Evolutionary conservation across 2,888 invertebrate genomes (phyloP), one percentile per base, ranked within the genome.

Genomic region (Arge pagana): DNA sequence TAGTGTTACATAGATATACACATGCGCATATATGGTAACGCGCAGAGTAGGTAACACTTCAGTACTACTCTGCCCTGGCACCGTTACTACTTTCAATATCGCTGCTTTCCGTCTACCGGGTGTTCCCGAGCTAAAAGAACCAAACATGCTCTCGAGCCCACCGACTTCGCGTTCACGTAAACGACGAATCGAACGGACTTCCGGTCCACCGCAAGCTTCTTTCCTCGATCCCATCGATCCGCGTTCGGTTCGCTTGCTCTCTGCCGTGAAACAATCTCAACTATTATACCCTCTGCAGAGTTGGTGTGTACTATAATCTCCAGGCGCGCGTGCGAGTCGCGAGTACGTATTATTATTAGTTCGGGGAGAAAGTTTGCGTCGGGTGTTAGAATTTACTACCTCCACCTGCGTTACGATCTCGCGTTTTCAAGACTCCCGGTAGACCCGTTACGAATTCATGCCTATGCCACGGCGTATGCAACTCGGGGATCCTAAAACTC

Each of bases 21-120:
- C 33, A 21, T 21, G 13, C 16, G 13, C 21, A 21, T 45, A 31
- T 19, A 16, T 18, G 15, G n/a, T 23, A 33, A 42, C 42, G 21
- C 24, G 28, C 31, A n/a, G n/a, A n/a, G n/a, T n/a, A n/a, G 52
- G 58, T 57, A 57, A 59, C 62, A 66, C 63, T 66, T 61, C 60
- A 53, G 57, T 50, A 58, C 62, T 58, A 59, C 49, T 49, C 56
- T 56, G 55, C 26, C 18, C 55, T 49, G 52, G 36, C 52, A 36
- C 53, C 57, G 54, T 64, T 63, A 53, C 61, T 64, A 61, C 67
- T 65, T 67, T 68, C 59, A 55, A 56, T 64, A 65, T 66, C 60
- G 59, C 10, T 15, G 13, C 43, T 45, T 31, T 21, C 33, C 11
- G 30, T 42, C 53, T 43, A 60, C 63, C 53, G 63, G 60, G 57